phyloP scores from a whole-genome alignment of 2,113 vertebrate species.

The Tenrec ecaudatus region DNA sequence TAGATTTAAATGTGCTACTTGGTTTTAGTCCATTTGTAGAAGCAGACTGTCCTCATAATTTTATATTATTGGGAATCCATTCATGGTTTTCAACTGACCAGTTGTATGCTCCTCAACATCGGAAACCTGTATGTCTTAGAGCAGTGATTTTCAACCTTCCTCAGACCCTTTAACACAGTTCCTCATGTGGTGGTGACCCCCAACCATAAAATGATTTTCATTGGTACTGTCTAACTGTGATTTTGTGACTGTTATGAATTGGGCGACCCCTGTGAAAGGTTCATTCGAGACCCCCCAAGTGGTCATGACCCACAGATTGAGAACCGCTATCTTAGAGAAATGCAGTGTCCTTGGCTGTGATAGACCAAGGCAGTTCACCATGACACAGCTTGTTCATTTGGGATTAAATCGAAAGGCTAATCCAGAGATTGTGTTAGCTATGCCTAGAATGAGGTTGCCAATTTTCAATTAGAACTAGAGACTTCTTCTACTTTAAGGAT shows the following conservation, averaged over 20 bases:
- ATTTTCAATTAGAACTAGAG: constrained; percentile 42
- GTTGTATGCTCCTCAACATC: not conserved
- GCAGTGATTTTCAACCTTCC: too few species aligned
- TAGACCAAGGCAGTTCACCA: not conserved
- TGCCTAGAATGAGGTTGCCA: constrained; percentile 28
- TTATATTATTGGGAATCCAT: constrained; percentile 42
- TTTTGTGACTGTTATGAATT: too few species aligned
- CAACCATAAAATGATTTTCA: too few species aligned
- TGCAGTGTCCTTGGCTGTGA: not conserved
- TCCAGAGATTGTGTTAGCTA: not conserved
- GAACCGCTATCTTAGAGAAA: not conserved
- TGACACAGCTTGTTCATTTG: not conserved
- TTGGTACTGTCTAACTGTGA: too few species aligned
- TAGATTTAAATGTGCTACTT: constrained; percentile 6
- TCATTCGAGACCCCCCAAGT: too few species aligned
- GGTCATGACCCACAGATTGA: not conserved
- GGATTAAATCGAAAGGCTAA: not conserved
- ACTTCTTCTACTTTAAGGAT: constrained; percentile 63
- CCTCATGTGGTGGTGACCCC: too few species aligned
- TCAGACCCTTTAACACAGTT: too few species aligned
- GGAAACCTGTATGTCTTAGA: too few species aligned
- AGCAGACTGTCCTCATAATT: not conserved
- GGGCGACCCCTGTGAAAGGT: too few species aligned
- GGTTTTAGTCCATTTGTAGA: constrained; percentile 44
- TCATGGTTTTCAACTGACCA: constrained; percentile 24